phyloP scores from a whole-genome alignment of 1,140 invertebrate genomes.

The Armadillidium nasatum region DNA sequence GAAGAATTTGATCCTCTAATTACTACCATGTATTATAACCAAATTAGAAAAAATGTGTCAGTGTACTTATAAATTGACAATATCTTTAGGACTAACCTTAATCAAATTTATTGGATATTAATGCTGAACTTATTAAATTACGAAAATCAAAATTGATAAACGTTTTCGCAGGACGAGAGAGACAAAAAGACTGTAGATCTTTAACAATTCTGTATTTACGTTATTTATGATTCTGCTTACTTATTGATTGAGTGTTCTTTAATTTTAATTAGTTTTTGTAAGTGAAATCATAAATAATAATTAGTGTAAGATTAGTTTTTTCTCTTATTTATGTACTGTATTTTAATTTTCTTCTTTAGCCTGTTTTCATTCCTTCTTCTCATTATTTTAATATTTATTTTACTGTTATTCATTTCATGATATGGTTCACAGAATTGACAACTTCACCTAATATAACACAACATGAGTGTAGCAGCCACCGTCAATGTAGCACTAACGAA shows the following conservation, averaged over 20 bases:
- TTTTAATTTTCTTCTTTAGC: background rate
- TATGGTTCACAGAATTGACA: conserved; percentile 10
- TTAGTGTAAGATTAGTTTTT: background rate
- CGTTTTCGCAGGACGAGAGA: background rate
- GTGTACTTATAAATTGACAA: too few relatives aligned
- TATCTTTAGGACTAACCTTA: too few relatives aligned
- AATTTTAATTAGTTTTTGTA: background rate
- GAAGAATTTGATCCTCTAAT: too few relatives aligned
- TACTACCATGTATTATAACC: too few relatives aligned
- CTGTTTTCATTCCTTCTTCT: too few relatives aligned
- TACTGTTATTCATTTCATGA: background rate
- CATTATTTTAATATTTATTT: background rate
- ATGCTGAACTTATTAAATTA: background rate
- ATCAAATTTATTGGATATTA: too few relatives aligned
- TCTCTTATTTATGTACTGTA: background rate
- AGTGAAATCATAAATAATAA: background rate
- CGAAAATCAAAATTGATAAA: background rate
- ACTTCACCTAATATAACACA: background rate
- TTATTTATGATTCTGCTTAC: conserved; percentile 1
- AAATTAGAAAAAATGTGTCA: too few relatives aligned
- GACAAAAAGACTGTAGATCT: conserved; percentile 1
- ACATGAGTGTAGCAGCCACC: conserved; percentile 45
- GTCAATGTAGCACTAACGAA: conserved; percentile 46
- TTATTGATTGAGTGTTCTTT: background rate
- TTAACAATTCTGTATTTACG: background rate